A percentile compares a stretch with the other conserved stretches of the same genome.
Conservation (phyloP, 2,113 vertebrate species). For the Callipepla californica region DNA sequence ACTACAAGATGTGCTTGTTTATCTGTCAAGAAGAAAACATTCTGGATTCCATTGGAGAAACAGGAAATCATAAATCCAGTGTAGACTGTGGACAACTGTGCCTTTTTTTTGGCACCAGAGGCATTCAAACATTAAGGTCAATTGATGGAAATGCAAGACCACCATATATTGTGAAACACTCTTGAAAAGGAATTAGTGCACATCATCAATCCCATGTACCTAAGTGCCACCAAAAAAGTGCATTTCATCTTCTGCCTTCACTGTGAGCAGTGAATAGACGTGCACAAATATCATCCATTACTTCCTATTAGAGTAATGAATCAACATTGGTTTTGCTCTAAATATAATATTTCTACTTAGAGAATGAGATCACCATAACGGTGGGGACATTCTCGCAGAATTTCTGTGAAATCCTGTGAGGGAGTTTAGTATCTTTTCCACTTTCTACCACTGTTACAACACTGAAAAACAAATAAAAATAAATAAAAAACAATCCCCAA, state of each 20-base stretch:
- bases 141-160: neutral
- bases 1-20: neutral
- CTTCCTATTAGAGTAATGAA: neutral
- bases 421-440: neutral
- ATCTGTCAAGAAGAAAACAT: slow-evolving; percentile 4
- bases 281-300: neutral
- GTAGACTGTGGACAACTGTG: neutral
- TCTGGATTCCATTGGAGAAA: neutral
- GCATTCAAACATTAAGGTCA: neutral
- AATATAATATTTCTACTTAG: neutral
- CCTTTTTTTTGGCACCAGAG: neutral
- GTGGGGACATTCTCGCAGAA: neutral
- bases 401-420: neutral
- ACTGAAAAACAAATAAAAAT: neutral
- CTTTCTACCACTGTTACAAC: neutral
- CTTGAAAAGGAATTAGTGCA: neutral
- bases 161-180: neutral
- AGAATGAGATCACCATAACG: neutral
- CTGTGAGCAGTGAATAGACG: neutral
- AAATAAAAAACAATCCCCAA: neutral
- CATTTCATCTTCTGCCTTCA: neutral
- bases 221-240: neutral
- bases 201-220: slow-evolving; percentile 1
- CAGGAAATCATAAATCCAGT: slow-evolving; percentile 19
- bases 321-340: neutral